phyloP scores from a whole-genome alignment of 23 tunicate genomes.

The Phallusia fumigata region DNA sequence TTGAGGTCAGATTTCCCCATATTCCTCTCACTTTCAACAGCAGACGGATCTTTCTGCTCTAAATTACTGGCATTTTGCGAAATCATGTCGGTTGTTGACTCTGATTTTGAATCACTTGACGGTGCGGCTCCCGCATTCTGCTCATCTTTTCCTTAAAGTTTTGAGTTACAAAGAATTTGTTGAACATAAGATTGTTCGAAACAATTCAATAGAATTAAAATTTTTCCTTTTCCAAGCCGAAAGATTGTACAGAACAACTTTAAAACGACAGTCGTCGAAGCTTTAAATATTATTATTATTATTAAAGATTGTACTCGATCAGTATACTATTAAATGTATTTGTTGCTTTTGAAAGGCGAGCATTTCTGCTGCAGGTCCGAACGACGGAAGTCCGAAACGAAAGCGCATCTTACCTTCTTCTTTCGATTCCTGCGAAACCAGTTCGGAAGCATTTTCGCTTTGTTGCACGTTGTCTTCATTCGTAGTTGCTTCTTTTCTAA shows the following conservation, averaged over 20 bases:
- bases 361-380: too few species aligned
- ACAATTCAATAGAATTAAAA: too few species aligned
- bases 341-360: too few species aligned
- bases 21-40: constrained; percentile 29
- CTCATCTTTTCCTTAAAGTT: constrained; percentile 32
- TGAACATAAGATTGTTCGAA: too few species aligned
- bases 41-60: background rate
- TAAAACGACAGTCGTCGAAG: too few species aligned
- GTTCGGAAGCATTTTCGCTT: constrained; percentile 40
- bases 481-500: constrained; percentile 26
- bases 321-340: too few species aligned
- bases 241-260: too few species aligned
- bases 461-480: constrained; percentile 44
- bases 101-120: constrained; percentile 44
- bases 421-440: constrained; percentile 28
- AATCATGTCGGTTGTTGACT: constrained; percentile 33
- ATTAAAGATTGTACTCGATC: too few species aligned
- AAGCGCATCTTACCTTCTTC: constrained; percentile 62
- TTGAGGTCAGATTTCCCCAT: constrained; percentile 55
- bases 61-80: constrained; percentile 26
- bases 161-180: too few species aligned
- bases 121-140: constrained; percentile 50
- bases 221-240: too few species aligned
- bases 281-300: too few species aligned
- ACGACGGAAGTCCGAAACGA: too few species aligned